phyloP scores from a whole-genome alignment of 1,140 invertebrate species.

The Zaprionus ornatus region DNA sequence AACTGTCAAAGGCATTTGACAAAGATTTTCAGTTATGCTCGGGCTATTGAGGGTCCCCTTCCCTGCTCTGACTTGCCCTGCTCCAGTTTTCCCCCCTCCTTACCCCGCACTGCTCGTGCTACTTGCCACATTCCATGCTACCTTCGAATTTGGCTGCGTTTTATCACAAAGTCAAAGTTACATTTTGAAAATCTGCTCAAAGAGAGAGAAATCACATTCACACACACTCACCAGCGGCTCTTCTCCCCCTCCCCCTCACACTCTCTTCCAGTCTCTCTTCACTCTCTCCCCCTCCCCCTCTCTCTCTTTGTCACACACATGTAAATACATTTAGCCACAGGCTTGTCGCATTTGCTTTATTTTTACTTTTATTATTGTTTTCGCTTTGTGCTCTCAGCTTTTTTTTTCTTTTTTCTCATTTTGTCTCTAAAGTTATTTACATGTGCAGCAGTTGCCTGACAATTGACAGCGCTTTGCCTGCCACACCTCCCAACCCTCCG shows the following conservation, averaged over 20 bases:
- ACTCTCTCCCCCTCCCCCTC: neutral
- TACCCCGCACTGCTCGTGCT: neutral
- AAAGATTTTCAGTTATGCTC: conserved; percentile 46
- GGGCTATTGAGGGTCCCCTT: neutral
- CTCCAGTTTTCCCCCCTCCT: neutral
- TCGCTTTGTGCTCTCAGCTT: conserved; percentile 20
- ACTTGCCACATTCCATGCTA: conserved; percentile 20
- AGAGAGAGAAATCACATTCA: conserved; percentile 20
- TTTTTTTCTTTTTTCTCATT: conserved; percentile 11
- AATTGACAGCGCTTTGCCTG: conserved; percentile 43
- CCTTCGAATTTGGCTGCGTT: conserved; percentile 25
- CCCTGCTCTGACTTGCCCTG: neutral
- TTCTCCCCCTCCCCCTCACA: neutral
- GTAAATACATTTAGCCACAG: conserved; percentile 32
- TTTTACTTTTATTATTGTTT: conserved; percentile 40
- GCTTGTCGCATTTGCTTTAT: conserved; percentile 44
- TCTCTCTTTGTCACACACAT: neutral
- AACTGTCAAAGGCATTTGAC: conserved; percentile 75
- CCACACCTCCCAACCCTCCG: neutral
- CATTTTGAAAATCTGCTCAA: conserved; percentile 28
- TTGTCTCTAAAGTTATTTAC: conserved; percentile 69
- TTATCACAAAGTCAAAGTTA: conserved; percentile 34
- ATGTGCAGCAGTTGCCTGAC: conserved; percentile 58
- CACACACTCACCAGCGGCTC: neutral
- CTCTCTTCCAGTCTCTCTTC: neutral